These are phyloP conservation scores for Condylura cristata DNA, from an alignment of 2,113 vertebrate species.

Conservation along the genomic window DNA sequence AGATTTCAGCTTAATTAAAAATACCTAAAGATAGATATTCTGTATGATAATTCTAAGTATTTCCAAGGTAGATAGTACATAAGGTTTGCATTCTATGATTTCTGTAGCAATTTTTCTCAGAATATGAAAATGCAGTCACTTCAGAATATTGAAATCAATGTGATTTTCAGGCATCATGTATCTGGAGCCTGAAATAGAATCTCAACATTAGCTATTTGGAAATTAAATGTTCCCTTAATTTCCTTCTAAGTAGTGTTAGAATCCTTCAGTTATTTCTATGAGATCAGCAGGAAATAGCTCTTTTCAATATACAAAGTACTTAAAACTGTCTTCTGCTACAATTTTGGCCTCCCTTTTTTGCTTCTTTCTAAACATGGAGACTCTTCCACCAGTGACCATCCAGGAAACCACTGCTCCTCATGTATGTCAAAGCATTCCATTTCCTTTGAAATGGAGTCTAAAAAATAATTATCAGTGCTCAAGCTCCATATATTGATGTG, in stretches of 20 bases:
- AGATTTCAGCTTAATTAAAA: conserved; percentile 27
- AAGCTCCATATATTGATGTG: background rate
- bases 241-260: background rate
- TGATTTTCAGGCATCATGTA: background rate
- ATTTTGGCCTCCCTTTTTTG: background rate
- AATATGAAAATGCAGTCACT: background rate
- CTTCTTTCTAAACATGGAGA: background rate
- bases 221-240: background rate
- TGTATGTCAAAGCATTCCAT: background rate
- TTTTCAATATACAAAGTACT: background rate
- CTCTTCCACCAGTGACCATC: background rate
- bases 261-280: background rate
- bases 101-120: background rate
- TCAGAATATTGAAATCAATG: background rate
- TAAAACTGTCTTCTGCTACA: background rate
- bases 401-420: background rate
- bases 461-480: background rate
- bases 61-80: background rate
- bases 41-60: background rate
- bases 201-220: background rate
- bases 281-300: background rate
- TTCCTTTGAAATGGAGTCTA: too few species aligned
- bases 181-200: background rate
- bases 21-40: background rate
- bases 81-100: background rate